phyloP scores from a whole-genome alignment of 2,113 vertebrate species.

The Phoxinus phoxinus region DNA sequence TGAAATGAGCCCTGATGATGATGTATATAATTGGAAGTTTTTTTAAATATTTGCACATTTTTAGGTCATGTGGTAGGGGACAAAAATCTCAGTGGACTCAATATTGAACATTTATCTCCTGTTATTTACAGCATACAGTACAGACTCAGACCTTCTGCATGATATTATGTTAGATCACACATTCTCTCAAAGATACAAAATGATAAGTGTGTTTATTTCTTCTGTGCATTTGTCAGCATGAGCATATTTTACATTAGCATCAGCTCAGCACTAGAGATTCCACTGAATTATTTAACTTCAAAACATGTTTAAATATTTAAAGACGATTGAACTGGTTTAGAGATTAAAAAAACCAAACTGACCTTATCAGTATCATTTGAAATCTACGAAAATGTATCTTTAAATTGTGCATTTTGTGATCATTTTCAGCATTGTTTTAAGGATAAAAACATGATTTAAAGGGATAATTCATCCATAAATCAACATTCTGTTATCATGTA shows the following conservation, averaged over 20 bases:
- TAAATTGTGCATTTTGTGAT: not conserved
- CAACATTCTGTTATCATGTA: not conserved
- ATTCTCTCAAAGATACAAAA: not conserved
- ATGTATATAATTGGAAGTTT: not conserved
- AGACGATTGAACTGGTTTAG: not conserved
- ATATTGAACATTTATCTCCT: not conserved
- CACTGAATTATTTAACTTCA: not conserved
- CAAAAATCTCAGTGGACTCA: not conserved
- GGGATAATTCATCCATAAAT: not conserved
- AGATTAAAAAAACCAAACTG: not conserved
- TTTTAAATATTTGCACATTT: not conserved
- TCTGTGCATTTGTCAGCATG: not conserved
- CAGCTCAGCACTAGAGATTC: not conserved
- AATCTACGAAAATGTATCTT: not conserved
- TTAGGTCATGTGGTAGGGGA: not conserved
- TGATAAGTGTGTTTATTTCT: not conserved
- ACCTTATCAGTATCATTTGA: not conserved
- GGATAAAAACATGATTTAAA: not conserved
- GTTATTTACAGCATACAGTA: not conserved
- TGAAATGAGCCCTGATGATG: not conserved
- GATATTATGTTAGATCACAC: not conserved
- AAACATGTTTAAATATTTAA: not conserved
- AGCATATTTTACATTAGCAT: not conserved
- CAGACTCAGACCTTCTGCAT: not conserved
- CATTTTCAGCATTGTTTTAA: not conserved